A percentile compares a stretch with the other conserved stretches of the same genome.
These are phyloP conservation scores for Talpa occidentalis DNA, from an alignment of 2,113 vertebrate genomes.

Conservation along the genomic window DNA sequence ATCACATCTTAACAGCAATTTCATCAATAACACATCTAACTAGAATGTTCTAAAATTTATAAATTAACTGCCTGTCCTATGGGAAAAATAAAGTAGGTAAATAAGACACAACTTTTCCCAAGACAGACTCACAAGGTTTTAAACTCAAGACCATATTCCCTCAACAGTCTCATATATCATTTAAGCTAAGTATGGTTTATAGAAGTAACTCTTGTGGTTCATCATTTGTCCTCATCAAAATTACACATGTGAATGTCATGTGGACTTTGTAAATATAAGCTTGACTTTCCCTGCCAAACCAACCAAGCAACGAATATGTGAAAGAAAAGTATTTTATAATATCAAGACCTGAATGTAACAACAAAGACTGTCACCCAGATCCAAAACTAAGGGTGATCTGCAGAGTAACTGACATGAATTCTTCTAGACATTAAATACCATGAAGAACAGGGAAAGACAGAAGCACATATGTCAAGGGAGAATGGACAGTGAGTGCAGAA, in stretches of 20 bases:
- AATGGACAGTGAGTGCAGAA: neutral
- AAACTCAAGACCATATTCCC: neutral
- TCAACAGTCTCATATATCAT: constrained; percentile 29
- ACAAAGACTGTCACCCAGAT: neutral
- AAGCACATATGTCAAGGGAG: neutral
- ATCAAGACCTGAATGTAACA: neutral
- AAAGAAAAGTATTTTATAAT: neutral
- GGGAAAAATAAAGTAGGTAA: neutral
- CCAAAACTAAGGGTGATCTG: neutral
- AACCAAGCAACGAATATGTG: neutral
- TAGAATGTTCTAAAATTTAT: constrained; percentile 73
- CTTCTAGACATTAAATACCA: neutral
- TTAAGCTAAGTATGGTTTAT: neutral
- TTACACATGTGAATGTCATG: constrained; percentile 28
- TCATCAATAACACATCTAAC: constrained; percentile 85
- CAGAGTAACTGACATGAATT: neutral
- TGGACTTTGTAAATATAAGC: neutral
- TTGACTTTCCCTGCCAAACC: constrained; percentile 37
- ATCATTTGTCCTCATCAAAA: constrained; percentile 39
- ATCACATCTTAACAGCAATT: constrained; percentile 81
- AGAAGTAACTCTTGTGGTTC: constrained; percentile 15
- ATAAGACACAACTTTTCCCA: constrained; percentile 51
- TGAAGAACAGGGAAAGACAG: neutral
- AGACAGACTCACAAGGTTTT: neutral
- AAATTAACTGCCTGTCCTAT: constrained; percentile 25